A percentile compares a stretch with the other conserved stretches of the same genome.
Conservation (phyloP, 1,140 invertebrate genomes). For the Caenorhabditis briggsae region DNA sequence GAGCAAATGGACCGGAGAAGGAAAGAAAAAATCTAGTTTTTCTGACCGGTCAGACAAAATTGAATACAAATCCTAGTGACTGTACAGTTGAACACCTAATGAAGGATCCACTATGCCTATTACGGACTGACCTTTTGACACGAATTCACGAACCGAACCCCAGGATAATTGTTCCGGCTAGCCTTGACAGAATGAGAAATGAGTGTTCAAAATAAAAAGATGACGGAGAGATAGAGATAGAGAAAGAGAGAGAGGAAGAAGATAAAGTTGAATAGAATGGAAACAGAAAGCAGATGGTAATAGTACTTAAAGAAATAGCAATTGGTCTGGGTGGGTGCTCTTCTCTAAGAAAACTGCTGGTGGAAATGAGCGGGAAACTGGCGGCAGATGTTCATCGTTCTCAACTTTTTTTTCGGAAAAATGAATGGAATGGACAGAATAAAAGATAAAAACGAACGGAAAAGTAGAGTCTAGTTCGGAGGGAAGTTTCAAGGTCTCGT, state of each 20-base stretch:
- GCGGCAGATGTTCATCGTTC: conserved; percentile 27
- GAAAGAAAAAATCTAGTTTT: background rate
- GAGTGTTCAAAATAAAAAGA: conserved; percentile 27
- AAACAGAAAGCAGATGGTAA: conserved; percentile 37
- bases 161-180: conserved; percentile 4
- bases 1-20: background rate
- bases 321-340: conserved; percentile 4
- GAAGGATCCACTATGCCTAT: background rate
- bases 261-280: background rate
- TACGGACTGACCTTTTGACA: conserved; percentile 27
- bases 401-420: background rate
- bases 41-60: background rate
- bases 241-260: background rate
- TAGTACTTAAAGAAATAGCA: conserved; percentile 29
- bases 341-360: conserved; percentile 42
- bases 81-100: background rate
- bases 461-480: background rate
- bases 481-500: background rate
- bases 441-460: background rate
- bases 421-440: background rate
- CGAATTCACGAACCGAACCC: background rate
- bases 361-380: conserved; percentile 5
- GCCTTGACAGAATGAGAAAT: conserved; percentile 21
- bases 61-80: background rate
- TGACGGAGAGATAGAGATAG: background rate